Percentiles rank a stretch among this genome's conserved stretches.
Conservation (phyloP, 1,140 invertebrate species). For the Drosophila ficusphila region DNA sequence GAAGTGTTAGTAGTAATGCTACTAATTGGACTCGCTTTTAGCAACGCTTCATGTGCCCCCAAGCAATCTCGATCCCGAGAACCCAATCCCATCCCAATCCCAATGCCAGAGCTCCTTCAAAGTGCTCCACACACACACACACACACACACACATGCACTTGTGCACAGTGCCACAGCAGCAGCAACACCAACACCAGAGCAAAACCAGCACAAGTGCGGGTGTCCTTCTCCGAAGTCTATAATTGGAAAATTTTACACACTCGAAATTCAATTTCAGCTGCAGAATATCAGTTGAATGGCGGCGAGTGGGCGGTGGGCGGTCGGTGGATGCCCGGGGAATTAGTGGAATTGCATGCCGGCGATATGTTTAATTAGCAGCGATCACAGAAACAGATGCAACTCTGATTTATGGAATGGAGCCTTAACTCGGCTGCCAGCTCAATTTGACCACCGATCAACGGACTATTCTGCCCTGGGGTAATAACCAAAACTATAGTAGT, state of each 20-base stretch:
- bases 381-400: background rate
- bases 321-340: background rate
- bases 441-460: too few relatives aligned
- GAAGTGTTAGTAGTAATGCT: slow-evolving; percentile 83
- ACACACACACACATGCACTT: background rate
- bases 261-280: slow-evolving; percentile 75
- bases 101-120: slow-evolving; percentile 44
- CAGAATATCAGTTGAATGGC: slow-evolving; percentile 26
- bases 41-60: slow-evolving; percentile 61
- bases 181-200: too few relatives aligned
- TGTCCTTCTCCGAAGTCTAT: slow-evolving; percentile 56
- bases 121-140: slow-evolving; percentile 9
- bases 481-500: too few relatives aligned
- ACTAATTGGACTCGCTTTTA: slow-evolving; percentile 83
- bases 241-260: slow-evolving; percentile 82
- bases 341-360: slow-evolving; percentile 22
- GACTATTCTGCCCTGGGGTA: too few relatives aligned
- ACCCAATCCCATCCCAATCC: slow-evolving; percentile 3
- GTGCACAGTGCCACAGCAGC: background rate
- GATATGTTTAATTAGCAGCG: slow-evolving; percentile 28
- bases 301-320: background rate
- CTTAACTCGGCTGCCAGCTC: too few relatives aligned
- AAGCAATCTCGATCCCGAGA: slow-evolving; percentile 22
- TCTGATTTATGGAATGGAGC: too few relatives aligned
- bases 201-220: slow-evolving; percentile 4